A percentile compares a stretch with the other conserved stretches of the same genome.
Evolutionary conservation across 1,140 invertebrate genomes (phyloP).

Genomic region (Caenorhabditis remanei): DNA sequence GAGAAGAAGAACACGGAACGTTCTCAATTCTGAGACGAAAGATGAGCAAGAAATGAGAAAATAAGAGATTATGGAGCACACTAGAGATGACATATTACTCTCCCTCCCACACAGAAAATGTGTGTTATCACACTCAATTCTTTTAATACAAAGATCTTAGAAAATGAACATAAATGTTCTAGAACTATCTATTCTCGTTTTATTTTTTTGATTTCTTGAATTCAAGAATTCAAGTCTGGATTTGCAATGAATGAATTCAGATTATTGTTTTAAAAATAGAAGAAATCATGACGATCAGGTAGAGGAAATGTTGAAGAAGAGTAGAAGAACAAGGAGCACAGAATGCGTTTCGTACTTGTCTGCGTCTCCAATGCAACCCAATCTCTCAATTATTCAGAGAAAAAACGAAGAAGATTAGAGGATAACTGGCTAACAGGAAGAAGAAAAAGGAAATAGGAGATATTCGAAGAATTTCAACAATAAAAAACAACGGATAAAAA

Average conservation of each 20-base stretch:
- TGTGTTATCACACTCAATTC: neutral
- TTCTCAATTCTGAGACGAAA: neutral
- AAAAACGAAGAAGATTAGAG: neutral
- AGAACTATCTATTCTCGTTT: neutral
- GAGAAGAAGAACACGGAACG: constrained; percentile 3
- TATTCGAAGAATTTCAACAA: no score
- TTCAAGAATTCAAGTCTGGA: neutral
- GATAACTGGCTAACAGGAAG: neutral
- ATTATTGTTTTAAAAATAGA: no score
- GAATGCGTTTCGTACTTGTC: constrained; percentile 31
- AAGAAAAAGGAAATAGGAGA: no score
- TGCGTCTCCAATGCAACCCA: neutral
- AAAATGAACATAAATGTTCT: neutral
- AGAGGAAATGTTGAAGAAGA: neutral
- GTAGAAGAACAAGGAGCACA: neutral
- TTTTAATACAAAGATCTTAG: neutral
- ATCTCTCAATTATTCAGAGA: neutral
- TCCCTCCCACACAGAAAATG: neutral
- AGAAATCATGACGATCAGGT: no score
- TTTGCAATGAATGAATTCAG: no score
- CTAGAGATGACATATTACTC: neutral
- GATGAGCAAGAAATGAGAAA: neutral
- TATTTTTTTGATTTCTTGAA: neutral
- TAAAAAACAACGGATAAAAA: no score
- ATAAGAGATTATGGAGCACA: constrained; percentile 15